These are phyloP conservation scores for Dinomys branickii DNA, from an alignment of 2,113 vertebrate species.

Conservation along the genomic window DNA sequence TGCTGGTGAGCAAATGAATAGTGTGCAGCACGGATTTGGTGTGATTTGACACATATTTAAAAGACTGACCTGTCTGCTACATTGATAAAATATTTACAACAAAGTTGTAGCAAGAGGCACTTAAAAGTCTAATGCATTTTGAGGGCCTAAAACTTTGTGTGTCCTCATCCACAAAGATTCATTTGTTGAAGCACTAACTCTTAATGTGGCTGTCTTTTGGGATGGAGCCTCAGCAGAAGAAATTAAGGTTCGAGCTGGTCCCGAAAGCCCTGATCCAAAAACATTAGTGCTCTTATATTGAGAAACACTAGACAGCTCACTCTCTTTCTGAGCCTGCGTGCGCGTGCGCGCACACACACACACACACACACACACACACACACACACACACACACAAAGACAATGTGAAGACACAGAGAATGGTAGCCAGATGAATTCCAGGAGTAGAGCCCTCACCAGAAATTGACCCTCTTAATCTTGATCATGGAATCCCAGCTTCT, in stretches of 20 bases:
- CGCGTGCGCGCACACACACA: too few species aligned
- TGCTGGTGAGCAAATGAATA: not conserved
- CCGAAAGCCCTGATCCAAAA: not conserved
- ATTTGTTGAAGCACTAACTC: not conserved
- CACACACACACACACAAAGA: not conserved
- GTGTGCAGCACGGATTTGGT: not conserved
- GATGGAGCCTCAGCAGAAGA: not conserved
- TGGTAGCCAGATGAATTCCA: not conserved
- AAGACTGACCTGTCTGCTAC: not conserved
- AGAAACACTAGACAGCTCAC: too few species aligned
- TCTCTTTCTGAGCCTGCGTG: too few species aligned
- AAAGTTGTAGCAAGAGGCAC: not conserved
- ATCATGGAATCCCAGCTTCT: not conserved
- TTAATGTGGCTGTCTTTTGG: not conserved
- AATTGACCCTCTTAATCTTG: not conserved
- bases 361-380: not conserved
- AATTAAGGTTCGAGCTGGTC: not conserved
- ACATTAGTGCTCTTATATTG: not conserved
- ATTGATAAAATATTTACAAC: not conserved
- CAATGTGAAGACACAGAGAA: not conserved
- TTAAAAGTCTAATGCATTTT: not conserved
- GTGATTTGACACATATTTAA: not conserved
- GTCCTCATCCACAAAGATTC: not conserved
- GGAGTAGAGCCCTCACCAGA: not conserved
- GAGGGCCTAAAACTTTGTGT: not conserved